Percentiles rank a stretch among this genome's conserved stretches.
Conservation (phyloP, 2,888 invertebrate species). For the Cremastinae sp. region DNA sequence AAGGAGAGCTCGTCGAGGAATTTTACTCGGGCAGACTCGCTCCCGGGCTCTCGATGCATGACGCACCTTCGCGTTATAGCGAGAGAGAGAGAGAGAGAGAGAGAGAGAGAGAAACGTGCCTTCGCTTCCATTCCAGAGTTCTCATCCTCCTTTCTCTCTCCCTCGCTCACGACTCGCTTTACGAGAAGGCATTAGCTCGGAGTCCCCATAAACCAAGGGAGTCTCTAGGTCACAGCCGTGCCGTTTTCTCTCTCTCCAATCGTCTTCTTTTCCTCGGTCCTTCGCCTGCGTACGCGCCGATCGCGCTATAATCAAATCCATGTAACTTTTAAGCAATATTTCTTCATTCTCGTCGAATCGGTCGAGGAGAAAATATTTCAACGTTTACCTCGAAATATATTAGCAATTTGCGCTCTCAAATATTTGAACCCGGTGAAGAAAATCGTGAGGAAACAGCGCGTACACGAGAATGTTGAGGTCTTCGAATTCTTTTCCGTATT, state of each 20-base stretch:
- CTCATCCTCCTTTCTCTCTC: slow-evolving; percentile 20
- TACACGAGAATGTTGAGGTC: no score
- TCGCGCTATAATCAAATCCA: not conserved
- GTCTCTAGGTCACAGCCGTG: slow-evolving; percentile 77
- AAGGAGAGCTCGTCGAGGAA: slow-evolving; percentile 73
- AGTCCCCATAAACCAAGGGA: slow-evolving; percentile 72
- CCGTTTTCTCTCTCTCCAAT: slow-evolving; percentile 15
- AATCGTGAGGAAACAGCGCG: no score
- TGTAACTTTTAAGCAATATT: not conserved
- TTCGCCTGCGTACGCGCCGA: slow-evolving; percentile 7
- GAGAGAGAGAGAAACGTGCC: slow-evolving; percentile 51
- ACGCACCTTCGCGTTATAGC: slow-evolving; percentile 47
- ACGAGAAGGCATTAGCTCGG: slow-evolving; percentile 70
- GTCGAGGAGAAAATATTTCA: not conserved
- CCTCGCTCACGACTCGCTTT: slow-evolving; percentile 58
- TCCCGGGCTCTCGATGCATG: slow-evolving; percentile 70
- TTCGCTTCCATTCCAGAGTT: slow-evolving; percentile 5
- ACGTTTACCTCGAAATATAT: not conserved
- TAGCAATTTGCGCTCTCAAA: no score
- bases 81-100: slow-evolving; percentile 10
- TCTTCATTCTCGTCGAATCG: slow-evolving; percentile 2
- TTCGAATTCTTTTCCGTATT: no score
- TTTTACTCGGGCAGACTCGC: slow-evolving; percentile 78
- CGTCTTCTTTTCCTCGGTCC: slow-evolving; percentile 15
- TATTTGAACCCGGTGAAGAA: no score